phyloP scores from a whole-genome alignment of 2,113 vertebrate genomes.

The Pygoscelis antarcticus region DNA sequence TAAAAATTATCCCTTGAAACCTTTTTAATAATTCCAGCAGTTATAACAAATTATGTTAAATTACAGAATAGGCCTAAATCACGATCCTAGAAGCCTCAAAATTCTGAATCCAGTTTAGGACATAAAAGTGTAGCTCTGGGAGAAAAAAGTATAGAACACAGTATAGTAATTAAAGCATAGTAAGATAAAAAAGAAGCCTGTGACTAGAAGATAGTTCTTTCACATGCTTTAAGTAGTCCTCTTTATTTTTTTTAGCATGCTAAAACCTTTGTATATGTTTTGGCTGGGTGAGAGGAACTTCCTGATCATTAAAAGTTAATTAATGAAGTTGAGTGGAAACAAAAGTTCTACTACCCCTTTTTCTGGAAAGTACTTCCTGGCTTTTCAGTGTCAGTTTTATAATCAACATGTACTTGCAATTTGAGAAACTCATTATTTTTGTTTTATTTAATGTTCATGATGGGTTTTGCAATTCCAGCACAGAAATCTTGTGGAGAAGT shows the following conservation, averaged over 20 bases:
- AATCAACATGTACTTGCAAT: not conserved
- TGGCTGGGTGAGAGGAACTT: not conserved
- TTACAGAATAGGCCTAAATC: slow-evolving; percentile 2
- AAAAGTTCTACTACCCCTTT: not conserved
- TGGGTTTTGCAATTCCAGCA: not conserved
- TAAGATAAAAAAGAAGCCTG: not conserved
- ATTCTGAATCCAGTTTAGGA: not conserved
- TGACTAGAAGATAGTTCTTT: not conserved
- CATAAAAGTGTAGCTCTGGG: slow-evolving; percentile 28
- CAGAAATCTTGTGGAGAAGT: not conserved
- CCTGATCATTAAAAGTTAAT: not conserved
- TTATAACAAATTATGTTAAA: slow-evolving; percentile 28
- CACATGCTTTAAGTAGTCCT: not conserved
- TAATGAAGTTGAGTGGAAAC: not conserved
- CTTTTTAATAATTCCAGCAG: slow-evolving; percentile 21
- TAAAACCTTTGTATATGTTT: not conserved
- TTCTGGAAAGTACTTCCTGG: not conserved
- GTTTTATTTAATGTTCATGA: not conserved
- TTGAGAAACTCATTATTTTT: not conserved
- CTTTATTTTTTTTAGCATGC: not conserved
- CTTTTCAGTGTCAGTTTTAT: not conserved
- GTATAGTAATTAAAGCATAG: not conserved
- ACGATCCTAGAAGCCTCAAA: not conserved
- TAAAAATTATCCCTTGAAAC: slow-evolving; percentile 7
- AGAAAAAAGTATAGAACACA: not conserved